These are phyloP conservation scores for Microcebus tavaratra DNA, from an alignment of 2,113 vertebrate genomes.

Conservation along the genomic window DNA sequence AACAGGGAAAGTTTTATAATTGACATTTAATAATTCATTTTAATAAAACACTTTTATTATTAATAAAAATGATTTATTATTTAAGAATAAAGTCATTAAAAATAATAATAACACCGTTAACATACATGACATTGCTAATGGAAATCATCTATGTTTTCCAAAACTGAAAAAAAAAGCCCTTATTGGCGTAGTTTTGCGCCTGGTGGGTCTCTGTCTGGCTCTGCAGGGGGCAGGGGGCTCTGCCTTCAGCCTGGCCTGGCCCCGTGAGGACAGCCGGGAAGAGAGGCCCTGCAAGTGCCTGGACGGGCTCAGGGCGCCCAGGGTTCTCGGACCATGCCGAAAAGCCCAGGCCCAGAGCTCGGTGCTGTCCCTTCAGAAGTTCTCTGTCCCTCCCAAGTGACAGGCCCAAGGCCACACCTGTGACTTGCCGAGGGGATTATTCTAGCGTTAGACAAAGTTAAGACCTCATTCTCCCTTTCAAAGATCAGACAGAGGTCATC, in stretches of 20 bases:
- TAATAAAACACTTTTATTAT: background rate
- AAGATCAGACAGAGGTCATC: background rate
- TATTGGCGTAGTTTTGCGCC: fast-evolving
- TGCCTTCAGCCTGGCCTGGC: fast-evolving
- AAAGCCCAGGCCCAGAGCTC: fast-evolving
- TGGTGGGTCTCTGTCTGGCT: too few relatives aligned
- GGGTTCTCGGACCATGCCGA: background rate
- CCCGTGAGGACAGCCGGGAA: fast-evolving
- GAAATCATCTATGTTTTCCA: background rate
- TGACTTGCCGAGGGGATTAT: too few relatives aligned
- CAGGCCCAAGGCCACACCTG: fast-evolving
- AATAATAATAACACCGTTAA: background rate
- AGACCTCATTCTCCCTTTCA: background rate
- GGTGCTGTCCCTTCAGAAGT: background rate
- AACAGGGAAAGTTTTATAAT: background rate
- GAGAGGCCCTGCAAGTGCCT: fast-evolving
- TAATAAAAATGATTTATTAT: background rate
- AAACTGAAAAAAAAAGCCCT: background rate
- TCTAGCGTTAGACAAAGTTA: background rate
- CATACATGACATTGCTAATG: too few relatives aligned
- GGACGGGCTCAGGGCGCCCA: background rate
- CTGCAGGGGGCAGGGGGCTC: background rate
- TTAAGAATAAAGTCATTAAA: background rate
- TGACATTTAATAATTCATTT: background rate
- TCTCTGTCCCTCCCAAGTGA: background rate